Evolutionary conservation across 2,888 invertebrate genomes (phyloP).

Genomic region (Acronicta leporina): DNA sequence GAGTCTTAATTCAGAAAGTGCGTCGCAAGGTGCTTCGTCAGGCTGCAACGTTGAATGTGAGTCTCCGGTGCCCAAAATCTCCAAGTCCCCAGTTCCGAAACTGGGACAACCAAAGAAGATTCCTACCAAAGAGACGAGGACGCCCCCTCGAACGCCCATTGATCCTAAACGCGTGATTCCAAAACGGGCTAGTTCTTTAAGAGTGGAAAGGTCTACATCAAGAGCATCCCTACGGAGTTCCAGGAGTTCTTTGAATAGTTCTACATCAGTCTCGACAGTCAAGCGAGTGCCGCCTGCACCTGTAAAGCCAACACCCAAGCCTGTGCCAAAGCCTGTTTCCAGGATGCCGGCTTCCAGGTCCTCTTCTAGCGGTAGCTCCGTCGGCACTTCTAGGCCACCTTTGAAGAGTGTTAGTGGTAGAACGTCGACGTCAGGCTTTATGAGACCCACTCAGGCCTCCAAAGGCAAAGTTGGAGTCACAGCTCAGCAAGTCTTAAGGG

Average conservation of each 20-base stretch:
- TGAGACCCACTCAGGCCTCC: constrained; percentile 96
- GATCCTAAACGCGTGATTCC: constrained; percentile 76
- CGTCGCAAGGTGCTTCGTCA: constrained; percentile 95
- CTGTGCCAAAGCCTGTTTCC: constrained; percentile 81
- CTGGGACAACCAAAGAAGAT: constrained; percentile 78
- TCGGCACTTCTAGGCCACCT: constrained; percentile 84
- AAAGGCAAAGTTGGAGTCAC: constrained; percentile 90
- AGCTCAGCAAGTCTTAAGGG: constrained; percentile 70
- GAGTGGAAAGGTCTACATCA: constrained; percentile 94
- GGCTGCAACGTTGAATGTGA: constrained; percentile 92
- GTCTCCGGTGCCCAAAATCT: constrained; percentile 83
- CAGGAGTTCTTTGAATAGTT: constrained; percentile 94
- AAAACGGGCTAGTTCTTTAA: constrained; percentile 81
- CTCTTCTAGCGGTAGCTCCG: constrained; percentile 85
- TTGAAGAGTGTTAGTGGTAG: constrained; percentile 72
- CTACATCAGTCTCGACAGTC: constrained; percentile 94
- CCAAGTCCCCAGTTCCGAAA: constrained; percentile 73
- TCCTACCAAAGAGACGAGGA: constrained; percentile 85
- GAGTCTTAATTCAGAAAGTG: constrained; percentile 95
- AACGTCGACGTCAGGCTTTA: constrained; percentile 90
- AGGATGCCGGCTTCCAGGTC: constrained; percentile 85
- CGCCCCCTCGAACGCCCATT: constrained; percentile 72
- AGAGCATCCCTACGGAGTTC: constrained; percentile 94
- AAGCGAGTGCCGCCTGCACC: constrained; percentile 90
- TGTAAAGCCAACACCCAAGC: constrained; percentile 79